Conservation (phyloP, 1,140 invertebrate species). For the Tetraneura akinire region DNA sequence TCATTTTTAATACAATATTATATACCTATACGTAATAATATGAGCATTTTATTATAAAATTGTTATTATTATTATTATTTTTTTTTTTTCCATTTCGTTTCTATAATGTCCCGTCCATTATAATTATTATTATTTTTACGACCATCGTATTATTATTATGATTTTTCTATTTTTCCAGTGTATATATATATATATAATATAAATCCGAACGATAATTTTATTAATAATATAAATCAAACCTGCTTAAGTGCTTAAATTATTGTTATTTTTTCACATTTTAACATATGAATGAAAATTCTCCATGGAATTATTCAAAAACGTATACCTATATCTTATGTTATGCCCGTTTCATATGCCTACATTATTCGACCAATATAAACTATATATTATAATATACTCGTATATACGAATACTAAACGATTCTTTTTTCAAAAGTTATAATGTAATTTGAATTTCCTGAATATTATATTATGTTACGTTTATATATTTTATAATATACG, state of each 20-base stretch:
- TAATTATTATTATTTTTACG: no score
- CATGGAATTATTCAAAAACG: constrained; percentile 17
- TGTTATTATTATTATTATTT: background rate
- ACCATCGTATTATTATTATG: no score
- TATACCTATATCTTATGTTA: no score
- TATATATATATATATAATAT: no score
- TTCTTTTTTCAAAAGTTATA: constrained; percentile 1
- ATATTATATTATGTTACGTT: background rate
- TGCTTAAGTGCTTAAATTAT: constrained; percentile 27
- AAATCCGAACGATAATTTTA: constrained; percentile 28
- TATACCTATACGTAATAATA: no score
- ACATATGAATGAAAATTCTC: constrained; percentile 35
- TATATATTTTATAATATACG: no score
- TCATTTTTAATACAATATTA: background rate
- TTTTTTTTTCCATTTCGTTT: background rate
- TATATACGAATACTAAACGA: constrained; percentile 22
- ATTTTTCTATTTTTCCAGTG: no score
- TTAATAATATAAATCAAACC: constrained; percentile 35
- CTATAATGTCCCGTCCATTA: no score
- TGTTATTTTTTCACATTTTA: constrained; percentile 15
- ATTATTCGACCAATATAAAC: background rate
- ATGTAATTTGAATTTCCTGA: background rate
- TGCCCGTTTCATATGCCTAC: background rate
- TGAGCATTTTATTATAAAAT: constrained; percentile 2
- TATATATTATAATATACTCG: background rate